Evolutionary conservation across 2,113 vertebrate species (phyloP), one percentile per base, ranked within the genome.

Genomic region (Corythaixoides concolor): DNA sequence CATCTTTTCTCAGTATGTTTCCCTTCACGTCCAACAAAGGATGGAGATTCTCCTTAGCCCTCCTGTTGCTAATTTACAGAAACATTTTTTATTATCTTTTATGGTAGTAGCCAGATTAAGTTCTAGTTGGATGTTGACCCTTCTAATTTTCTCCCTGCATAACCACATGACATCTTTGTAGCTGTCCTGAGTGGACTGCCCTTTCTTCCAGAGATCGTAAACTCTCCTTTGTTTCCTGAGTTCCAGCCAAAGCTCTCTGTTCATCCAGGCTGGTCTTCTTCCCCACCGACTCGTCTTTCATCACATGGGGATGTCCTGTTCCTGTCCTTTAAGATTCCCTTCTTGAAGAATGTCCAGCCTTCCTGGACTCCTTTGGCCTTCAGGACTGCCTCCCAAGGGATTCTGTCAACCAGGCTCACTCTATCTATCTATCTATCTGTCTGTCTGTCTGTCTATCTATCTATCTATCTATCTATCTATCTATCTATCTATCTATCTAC

Each of bases 241-340:
- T 72, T 60, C 45, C 16, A 55, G 20, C 5, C 30, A 66, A 76
- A 87, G 32, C 18, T 73, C 21, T 55, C 26, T 62, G 8, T 55
- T 77, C 20, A 49, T 13, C 13, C 19, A 56, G 14, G n/a, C 5
- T 12, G 14, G 8, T 33, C 63, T 58, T 55, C 22, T 17, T 80
- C n/a, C 4, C 32, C 10, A 1, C 6, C 3, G 0, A 12, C n/a
- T 22, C 1, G 1, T 43, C 16, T 66, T 70, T 59, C 5, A 0
- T 2, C 7, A 76, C 41, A 81, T 21, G 16, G 11, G 9, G 23
- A 12, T 0, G 0, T 50, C 6, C 8, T 88, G 32, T 9, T 89
- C 8, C 16, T 76, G 14, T 2, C 2, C 2, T 62, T 60, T 73
- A n/a, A n/a, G 14, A 20, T 77, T 77, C 41, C 41, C 14, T 85